Conservation (phyloP, 2,797 vertebrate genomes). For the Hirundo rustica region DNA sequence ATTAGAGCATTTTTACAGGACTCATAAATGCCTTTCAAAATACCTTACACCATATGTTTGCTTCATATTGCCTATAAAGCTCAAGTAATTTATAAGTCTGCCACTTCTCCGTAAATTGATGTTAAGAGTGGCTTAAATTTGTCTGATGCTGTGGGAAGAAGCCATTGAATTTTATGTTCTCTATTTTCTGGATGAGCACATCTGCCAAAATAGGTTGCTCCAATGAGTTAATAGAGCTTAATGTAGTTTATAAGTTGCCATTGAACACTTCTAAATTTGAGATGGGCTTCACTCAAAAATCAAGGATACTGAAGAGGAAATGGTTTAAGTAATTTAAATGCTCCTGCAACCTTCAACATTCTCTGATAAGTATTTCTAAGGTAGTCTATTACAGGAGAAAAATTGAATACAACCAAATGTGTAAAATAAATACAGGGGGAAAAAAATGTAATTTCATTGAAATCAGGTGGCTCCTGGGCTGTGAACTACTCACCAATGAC, state of each 20-base stretch:
- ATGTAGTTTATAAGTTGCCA: background rate
- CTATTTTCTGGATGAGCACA: conserved; percentile 43
- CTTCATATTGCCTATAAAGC: conserved; percentile 20
- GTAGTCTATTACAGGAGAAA: background rate
- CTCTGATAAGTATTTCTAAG: background rate
- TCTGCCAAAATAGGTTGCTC: conserved; percentile 21
- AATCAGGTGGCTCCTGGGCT: background rate
- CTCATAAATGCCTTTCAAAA: conserved; percentile 11
- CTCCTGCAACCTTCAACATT: background rate
- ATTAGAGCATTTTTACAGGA: conserved; percentile 14
- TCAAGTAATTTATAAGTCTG: conserved; percentile 47
- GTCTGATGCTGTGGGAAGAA: background rate
- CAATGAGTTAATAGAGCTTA: conserved; percentile 3
- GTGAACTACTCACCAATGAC: background rate
- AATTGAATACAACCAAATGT: background rate
- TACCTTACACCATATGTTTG: conserved; percentile 4
- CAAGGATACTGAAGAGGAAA: background rate
- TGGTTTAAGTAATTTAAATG: background rate
- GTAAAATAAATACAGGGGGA: background rate
- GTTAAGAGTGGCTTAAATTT: conserved; percentile 40
- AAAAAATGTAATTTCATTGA: background rate
- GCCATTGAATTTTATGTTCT: conserved; percentile 47
- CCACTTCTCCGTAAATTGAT: conserved; percentile 26
- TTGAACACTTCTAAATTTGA: conserved; percentile 9
- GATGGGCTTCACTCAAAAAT: conserved; percentile 9